phyloP scores from a whole-genome alignment of 2,888 invertebrate species.

The Mystacides longicornis region DNA sequence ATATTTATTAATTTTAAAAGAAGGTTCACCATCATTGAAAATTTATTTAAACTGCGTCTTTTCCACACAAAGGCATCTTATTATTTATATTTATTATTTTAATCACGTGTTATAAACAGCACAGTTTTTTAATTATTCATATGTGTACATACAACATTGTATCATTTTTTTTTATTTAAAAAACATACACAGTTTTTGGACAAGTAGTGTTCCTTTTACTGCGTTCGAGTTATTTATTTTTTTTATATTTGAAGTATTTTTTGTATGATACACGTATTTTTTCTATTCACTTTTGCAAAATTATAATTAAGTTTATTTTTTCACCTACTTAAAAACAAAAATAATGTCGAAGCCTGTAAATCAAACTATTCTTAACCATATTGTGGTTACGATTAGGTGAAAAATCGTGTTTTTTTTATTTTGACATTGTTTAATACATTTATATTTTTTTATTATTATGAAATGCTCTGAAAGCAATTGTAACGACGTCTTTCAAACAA shows the following conservation, averaged over 20 bases:
- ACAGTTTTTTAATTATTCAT: background rate
- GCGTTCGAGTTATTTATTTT: background rate
- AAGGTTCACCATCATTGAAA: too few species aligned
- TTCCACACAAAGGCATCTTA: too few species aligned
- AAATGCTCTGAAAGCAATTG: background rate
- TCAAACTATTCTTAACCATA: background rate
- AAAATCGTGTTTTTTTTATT: background rate
- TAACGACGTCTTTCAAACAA: background rate
- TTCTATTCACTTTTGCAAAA: too few species aligned
- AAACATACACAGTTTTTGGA: background rate
- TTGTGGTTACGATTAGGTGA: background rate
- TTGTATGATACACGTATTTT: background rate
- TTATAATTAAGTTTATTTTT: background rate
- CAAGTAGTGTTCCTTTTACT: conserved; percentile 1
- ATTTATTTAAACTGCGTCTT: too few species aligned
- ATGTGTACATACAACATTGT: background rate
- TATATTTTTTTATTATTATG: background rate
- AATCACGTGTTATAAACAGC: background rate
- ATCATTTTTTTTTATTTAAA: background rate
- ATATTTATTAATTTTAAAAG: too few species aligned
- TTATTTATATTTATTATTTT: background rate
- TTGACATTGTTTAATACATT: background rate
- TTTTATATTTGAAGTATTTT: background rate
- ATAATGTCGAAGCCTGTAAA: background rate
- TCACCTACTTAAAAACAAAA: background rate